A percentile compares a stretch with the other conserved stretches of the same genome.
These are phyloP conservation scores for Ophion slaviceki DNA, from an alignment of 2,888 invertebrate species.

Conservation along the genomic window DNA sequence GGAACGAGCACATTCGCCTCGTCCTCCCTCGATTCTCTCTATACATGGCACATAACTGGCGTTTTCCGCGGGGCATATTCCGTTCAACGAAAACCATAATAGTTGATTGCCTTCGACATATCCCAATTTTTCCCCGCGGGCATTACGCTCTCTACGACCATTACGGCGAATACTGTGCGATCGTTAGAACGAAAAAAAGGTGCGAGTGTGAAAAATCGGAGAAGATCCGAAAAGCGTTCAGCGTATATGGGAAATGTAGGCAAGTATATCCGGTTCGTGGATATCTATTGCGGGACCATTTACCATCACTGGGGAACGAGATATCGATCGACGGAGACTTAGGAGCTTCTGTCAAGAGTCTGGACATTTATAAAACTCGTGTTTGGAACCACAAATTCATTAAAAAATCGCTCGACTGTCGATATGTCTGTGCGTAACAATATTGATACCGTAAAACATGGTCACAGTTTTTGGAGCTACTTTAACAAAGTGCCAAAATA, in stretches of 20 bases:
- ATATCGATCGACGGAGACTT: constrained; percentile 27
- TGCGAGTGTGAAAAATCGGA: constrained; percentile 46
- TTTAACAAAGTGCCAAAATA: no score
- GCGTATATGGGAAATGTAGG: constrained; percentile 20
- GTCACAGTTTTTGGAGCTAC: no score
- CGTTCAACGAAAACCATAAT: constrained; percentile 61
- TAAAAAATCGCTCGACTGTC: not conserved
- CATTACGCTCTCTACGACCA: constrained; percentile 52
- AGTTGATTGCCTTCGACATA: constrained; percentile 63
- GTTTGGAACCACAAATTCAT: not conserved
- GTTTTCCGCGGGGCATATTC: constrained; percentile 52
- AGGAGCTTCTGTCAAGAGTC: not conserved
- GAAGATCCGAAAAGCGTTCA: constrained; percentile 37
- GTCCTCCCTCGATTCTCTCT: constrained; percentile 12
- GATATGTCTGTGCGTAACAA: no score
- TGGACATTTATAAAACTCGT: not conserved
- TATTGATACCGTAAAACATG: not conserved
- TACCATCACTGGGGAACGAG: not conserved
- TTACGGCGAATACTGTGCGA: constrained; percentile 55
- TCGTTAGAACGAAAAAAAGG: constrained; percentile 43
- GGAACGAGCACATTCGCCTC: constrained; percentile 68
- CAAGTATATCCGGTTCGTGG: not conserved
- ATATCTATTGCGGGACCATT: not conserved
- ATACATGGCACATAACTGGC: constrained; percentile 38
- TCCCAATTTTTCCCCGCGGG: constrained; percentile 58